Conservation (phyloP, 2,113 vertebrate species). For the Bubo bubo region DNA sequence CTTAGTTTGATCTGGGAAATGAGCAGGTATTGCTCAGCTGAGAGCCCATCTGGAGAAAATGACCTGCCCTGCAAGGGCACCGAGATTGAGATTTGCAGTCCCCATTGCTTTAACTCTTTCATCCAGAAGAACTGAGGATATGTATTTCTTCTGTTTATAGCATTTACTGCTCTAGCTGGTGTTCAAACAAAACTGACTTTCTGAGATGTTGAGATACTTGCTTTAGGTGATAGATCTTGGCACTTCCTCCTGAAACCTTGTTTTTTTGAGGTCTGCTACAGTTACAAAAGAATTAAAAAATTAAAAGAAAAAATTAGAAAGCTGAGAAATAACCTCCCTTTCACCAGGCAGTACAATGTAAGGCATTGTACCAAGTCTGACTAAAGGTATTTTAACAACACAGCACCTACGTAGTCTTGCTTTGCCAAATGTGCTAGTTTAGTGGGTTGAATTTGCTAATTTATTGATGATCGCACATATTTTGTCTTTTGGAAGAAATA, state of each 20-base stretch:
- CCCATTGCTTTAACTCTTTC: background rate
- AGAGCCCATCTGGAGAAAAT: background rate
- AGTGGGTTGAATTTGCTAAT: background rate
- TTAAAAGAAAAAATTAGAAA: background rate
- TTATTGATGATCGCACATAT: background rate
- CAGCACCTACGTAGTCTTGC: background rate
- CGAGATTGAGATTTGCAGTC: background rate
- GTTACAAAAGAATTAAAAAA: background rate
- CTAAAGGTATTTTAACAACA: background rate
- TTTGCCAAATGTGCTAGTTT: background rate
- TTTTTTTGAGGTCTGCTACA: background rate
- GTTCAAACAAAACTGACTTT: background rate
- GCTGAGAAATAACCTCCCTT: background rate
- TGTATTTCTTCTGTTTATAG: background rate
- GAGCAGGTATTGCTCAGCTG: background rate
- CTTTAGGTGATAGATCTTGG: background rate
- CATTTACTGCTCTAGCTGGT: background rate
- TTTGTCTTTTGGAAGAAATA: background rate
- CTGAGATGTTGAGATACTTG: background rate
- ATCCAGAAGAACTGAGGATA: background rate
- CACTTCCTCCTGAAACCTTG: background rate
- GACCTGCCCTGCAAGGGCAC: background rate
- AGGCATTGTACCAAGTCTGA: background rate
- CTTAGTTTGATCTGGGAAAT: background rate
- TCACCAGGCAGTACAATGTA: background rate